These are phyloP conservation scores for Eutolmus rufibarbis DNA, from an alignment of 2,888 invertebrate species.

Conservation along the genomic window DNA sequence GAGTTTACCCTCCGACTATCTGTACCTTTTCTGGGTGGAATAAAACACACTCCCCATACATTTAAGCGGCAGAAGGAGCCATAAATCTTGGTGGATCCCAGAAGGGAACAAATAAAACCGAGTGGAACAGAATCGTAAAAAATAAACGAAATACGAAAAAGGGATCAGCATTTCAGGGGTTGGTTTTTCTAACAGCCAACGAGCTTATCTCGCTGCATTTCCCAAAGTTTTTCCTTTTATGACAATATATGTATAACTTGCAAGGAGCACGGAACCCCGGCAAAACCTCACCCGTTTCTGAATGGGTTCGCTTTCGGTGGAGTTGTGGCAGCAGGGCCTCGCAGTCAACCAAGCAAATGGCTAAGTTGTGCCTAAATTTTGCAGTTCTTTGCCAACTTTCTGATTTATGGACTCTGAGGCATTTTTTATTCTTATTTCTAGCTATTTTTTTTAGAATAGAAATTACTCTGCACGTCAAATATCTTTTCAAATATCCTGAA, in stretches of 20 bases:
- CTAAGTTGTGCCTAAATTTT: conserved; percentile 19
- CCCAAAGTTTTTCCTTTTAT: conserved; percentile 45
- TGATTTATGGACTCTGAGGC: not conserved
- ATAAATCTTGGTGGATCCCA: conserved; percentile 31
- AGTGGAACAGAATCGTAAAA: conserved; percentile 33
- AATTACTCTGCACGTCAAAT: not conserved
- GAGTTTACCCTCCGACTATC: conserved; percentile 28
- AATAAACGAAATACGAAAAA: conserved; percentile 35
- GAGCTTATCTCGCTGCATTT: conserved; percentile 45
- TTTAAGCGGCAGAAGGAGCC: conserved; percentile 18
- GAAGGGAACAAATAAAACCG: conserved; percentile 33
- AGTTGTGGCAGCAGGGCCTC: not conserved
- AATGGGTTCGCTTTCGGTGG: not conserved
- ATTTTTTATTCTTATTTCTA: not conserved
- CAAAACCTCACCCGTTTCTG: not conserved
- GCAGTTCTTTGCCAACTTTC: conserved; percentile 30
- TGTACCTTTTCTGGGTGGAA: conserved; percentile 20
- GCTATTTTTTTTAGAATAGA: not conserved
- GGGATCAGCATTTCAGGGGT: conserved; percentile 31
- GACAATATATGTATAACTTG: conserved; percentile 36
- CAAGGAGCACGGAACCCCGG: conserved; percentile 9
- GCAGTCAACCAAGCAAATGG: conserved; percentile 10
- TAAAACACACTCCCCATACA: conserved; percentile 25
- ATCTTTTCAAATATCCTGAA: not conserved
- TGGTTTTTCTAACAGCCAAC: conserved; percentile 34